phyloP scores from a whole-genome alignment of 2,113 vertebrate species.

The Salvelinus alpinus region DNA sequence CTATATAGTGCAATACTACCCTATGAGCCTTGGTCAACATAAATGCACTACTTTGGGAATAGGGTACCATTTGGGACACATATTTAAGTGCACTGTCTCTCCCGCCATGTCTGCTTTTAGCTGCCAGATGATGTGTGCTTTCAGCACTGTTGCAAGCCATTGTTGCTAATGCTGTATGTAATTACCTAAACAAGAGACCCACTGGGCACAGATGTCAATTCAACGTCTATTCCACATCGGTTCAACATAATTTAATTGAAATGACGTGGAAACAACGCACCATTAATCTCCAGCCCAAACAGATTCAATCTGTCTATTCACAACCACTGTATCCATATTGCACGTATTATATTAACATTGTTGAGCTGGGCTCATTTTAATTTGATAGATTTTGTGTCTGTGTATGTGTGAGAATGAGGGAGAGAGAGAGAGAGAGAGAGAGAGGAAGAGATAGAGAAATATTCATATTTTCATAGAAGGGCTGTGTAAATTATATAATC shows the following conservation, averaged over 20 bases:
- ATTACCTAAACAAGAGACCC: slow-evolving; percentile 52
- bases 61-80: too few species aligned
- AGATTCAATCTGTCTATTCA: slow-evolving; percentile 40
- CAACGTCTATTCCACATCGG: neutral
- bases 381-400: slow-evolving; percentile 1
- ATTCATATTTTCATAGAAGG: neutral
- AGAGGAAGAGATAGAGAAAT: neutral
- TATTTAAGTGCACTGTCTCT: too few species aligned
- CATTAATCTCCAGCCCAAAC: slow-evolving; percentile 57
- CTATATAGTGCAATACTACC: too few species aligned
- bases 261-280: slow-evolving; percentile 14
- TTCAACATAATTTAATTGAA: slow-evolving; percentile 55
- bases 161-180: slow-evolving; percentile 46
- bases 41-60: neutral
- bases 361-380: slow-evolving; percentile 9
- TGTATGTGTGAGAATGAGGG: neutral
- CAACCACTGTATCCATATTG: slow-evolving; percentile 20
- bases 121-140: neutral
- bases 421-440: neutral
- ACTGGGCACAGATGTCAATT: too few species aligned
- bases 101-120: too few species aligned
- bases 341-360: slow-evolving; percentile 10
- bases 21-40: too few species aligned
- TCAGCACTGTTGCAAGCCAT: slow-evolving; percentile 21
- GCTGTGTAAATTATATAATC: too few species aligned